phyloP scores from a whole-genome alignment of 2,888 invertebrate species.

The Magallana nippona region DNA sequence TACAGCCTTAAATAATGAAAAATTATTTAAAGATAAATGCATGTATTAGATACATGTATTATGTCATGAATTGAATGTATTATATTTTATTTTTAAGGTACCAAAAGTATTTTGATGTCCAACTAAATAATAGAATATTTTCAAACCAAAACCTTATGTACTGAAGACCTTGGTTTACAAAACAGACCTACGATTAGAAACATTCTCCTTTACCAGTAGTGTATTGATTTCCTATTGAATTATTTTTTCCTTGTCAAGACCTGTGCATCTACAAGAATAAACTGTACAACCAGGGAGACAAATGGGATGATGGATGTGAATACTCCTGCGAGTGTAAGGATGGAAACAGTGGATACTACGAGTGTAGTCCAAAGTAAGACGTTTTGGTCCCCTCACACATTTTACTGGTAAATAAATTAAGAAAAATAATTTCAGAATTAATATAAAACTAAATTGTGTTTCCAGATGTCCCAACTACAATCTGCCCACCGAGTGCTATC shows the following conservation, averaged over 20 bases:
- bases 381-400: not conserved
- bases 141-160: no score
- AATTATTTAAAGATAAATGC: no score
- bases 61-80: no score
- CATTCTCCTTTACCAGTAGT: not conserved
- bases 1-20: no score
- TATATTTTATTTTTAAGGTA: no score
- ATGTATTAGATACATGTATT: no score
- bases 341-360: slow-evolving; percentile 63
- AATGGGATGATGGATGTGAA: slow-evolving; percentile 73
- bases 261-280: slow-evolving; percentile 65
- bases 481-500: slow-evolving; percentile 61
- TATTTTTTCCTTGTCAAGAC: slow-evolving; percentile 46
- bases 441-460: not conserved
- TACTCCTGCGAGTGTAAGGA: slow-evolving; percentile 67
- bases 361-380: slow-evolving; percentile 63
- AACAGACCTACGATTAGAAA: no score
- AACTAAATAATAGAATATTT: no score
- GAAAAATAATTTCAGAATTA: no score
- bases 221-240: slow-evolving; percentile 5
- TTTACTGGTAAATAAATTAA: no score
- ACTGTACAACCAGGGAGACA: slow-evolving; percentile 65
- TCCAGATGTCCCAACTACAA: slow-evolving; percentile 62
- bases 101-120: no score
- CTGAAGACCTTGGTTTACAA: no score